Evolutionary conservation across 2,797 vertebrate genomes (phyloP).

Genomic region (Scarus forsteni): DNA sequence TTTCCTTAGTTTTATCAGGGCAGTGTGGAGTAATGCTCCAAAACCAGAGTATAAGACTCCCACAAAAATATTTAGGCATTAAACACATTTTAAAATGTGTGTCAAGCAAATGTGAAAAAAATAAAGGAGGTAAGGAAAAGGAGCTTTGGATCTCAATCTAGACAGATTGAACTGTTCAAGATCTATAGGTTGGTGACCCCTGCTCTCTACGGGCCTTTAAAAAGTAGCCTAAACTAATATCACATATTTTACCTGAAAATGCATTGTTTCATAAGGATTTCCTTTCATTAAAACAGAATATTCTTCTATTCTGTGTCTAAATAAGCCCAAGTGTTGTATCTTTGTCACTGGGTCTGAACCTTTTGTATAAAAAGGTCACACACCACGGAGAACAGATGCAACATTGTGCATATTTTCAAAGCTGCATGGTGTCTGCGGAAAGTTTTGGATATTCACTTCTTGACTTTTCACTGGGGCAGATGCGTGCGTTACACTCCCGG

Average conservation of each 20-base stretch:
- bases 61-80: no score
- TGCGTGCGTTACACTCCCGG: constrained; percentile 73
- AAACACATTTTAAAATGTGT: no score
- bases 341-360: constrained; percentile 54
- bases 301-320: constrained; percentile 8
- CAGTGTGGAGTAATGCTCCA: no score
- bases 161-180: no score
- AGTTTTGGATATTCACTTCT: constrained; percentile 25
- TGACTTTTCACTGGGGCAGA: constrained; percentile 66
- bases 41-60: no score
- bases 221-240: background rate
- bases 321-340: constrained; percentile 40
- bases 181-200: no score
- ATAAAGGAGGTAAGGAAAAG: no score
- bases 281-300: background rate
- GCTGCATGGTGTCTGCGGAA: constrained; percentile 17
- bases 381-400: constrained; percentile 53
- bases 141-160: no score
- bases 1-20: no score
- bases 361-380: constrained; percentile 56
- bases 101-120: no score
- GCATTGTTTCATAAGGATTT: background rate
- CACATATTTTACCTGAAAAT: constrained; percentile 11
- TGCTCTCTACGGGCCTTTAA: background rate
- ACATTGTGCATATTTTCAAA: constrained; percentile 40